phyloP scores from a whole-genome alignment of 2,797 vertebrate species.

The Helostoma temminkii region DNA sequence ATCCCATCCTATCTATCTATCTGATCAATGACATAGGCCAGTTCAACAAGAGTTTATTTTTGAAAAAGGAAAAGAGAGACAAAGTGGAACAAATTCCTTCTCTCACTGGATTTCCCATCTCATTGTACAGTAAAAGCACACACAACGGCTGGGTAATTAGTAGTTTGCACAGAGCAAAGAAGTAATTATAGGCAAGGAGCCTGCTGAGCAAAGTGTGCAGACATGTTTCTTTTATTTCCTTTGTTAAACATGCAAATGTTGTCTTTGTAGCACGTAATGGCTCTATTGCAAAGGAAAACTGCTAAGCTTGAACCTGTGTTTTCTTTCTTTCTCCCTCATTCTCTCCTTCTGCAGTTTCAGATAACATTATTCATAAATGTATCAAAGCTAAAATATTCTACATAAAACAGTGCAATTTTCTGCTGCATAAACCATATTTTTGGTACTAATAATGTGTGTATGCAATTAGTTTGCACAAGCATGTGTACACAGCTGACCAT shows the following conservation, averaged over 20 bases:
- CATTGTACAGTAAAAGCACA: conserved; percentile 50
- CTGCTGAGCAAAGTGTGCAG: conserved; percentile 33
- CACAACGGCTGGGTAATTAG: conserved; percentile 63
- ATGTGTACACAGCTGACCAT: conserved; percentile 16
- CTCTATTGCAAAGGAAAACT: conserved; percentile 8
- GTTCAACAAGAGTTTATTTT: neutral
- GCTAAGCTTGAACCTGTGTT: conserved; percentile 17
- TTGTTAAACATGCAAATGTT: conserved; percentile 55
- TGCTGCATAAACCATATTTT: neutral
- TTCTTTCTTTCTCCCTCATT: neutral
- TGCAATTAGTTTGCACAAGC: neutral
- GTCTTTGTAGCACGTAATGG: conserved; percentile 18
- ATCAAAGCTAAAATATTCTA: conserved; percentile 4
- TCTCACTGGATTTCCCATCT: conserved; percentile 1
- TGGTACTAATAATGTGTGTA: neutral
- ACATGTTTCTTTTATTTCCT: conserved; percentile 32
- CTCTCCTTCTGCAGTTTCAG: neutral
- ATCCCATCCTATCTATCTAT: conserved; percentile 38
- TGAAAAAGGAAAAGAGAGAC: neutral
- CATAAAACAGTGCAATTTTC: neutral
- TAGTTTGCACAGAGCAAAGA: conserved; percentile 50
- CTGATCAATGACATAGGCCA: conserved; percentile 14
- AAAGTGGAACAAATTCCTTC: neutral
- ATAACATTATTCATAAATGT: conserved; percentile 3
- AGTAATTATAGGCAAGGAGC: conserved; percentile 53